Conservation (phyloP, 1,140 invertebrate genomes). For the Drosophila tani region DNA sequence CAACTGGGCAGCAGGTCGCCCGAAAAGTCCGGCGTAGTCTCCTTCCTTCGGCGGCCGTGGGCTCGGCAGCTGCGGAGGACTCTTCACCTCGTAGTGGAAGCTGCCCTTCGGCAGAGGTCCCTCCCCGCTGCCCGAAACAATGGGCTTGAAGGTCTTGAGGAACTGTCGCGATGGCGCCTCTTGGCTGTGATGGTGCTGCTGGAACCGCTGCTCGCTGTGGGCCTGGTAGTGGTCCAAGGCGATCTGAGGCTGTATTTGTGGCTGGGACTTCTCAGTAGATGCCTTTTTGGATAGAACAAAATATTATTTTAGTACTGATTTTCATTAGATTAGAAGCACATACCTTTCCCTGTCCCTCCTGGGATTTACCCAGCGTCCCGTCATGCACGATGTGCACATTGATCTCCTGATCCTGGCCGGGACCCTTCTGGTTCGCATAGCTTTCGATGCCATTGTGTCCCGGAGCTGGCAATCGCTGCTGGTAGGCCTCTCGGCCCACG, state of each 20-base stretch:
- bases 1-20: slow-evolving; percentile 52
- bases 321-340: neutral
- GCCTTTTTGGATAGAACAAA: neutral
- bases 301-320: too few species aligned
- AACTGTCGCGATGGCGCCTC: slow-evolving; percentile 77
- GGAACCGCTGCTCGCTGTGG: slow-evolving; percentile 55
- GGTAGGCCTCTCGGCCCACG: slow-evolving; percentile 55
- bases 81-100: slow-evolving; percentile 71
- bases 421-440: slow-evolving; percentile 57
- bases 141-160: slow-evolving; percentile 75
- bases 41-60: slow-evolving; percentile 20
- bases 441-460: slow-evolving; percentile 43
- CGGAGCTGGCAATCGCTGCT: slow-evolving; percentile 46
- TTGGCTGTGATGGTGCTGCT: slow-evolving; percentile 29
- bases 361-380: slow-evolving; percentile 19
- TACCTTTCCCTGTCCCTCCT: slow-evolving; percentile 11
- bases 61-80: slow-evolving; percentile 14
- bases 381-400: slow-evolving; percentile 76
- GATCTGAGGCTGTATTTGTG: slow-evolving; percentile 8
- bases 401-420: slow-evolving; percentile 63
- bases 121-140: slow-evolving; percentile 47
- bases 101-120: slow-evolving; percentile 56
- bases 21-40: slow-evolving; percentile 19
- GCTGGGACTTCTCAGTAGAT: neutral
- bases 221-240: slow-evolving; percentile 55